These are phyloP conservation scores for Cephonodes hylas DNA, from an alignment of 2,888 invertebrate genomes.

Conservation along the genomic window DNA sequence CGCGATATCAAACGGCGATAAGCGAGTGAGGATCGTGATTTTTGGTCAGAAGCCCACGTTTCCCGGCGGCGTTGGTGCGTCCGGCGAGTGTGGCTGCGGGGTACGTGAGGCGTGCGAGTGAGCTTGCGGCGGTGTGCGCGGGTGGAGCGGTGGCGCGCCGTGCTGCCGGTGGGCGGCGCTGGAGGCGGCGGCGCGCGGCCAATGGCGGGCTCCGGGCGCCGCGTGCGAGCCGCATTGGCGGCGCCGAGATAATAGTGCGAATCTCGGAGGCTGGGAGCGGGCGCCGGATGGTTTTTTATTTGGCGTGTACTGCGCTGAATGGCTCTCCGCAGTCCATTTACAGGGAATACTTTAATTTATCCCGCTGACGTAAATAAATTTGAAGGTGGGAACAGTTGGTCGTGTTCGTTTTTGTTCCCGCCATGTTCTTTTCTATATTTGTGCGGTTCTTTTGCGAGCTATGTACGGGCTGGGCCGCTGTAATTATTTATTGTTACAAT, in stretches of 20 bases:
- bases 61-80: conserved; percentile 33
- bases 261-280: conserved; percentile 75
- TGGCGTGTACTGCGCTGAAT: conserved; percentile 61
- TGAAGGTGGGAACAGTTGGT: conserved; percentile 58
- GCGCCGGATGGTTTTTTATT: conserved; percentile 64
- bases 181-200: conserved; percentile 71
- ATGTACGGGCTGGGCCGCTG: background rate
- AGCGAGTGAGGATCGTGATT: conserved; percentile 52
- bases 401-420: conserved; percentile 36
- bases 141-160: conserved; percentile 46
- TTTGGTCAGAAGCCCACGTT: conserved; percentile 41
- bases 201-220: conserved; percentile 41
- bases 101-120: conserved; percentile 49
- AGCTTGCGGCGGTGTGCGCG: conserved; percentile 55
- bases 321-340: conserved; percentile 55
- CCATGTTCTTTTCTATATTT: conserved; percentile 17
- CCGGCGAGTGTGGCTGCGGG: conserved; percentile 28
- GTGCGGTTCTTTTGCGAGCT: conserved; percentile 5
- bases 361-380: conserved; percentile 69
- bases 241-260: conserved; percentile 73
- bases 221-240: conserved; percentile 63
- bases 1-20: conserved; percentile 55
- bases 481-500: background rate
- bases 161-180: conserved; percentile 69
- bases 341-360: conserved; percentile 67